Base-by-base conservation (phyloP, 2,113 vertebrate genomes). In the Carlito syrichta region DNA sequence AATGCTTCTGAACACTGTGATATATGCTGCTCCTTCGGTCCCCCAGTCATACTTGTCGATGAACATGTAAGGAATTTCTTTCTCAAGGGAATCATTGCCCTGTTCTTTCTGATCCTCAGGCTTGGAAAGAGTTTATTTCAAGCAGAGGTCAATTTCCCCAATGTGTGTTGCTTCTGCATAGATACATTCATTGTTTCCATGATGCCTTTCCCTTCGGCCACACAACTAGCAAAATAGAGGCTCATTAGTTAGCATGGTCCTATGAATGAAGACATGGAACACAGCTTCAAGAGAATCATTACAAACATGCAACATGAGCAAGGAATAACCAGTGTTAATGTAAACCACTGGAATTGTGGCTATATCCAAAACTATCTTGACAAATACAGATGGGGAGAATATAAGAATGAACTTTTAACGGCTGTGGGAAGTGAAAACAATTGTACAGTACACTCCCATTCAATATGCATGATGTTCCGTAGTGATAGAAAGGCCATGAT, bases 101-200 rank as follows among this genome's bases (percentile, higher is more conserved):
- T 40, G 3, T 30, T n/a, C 16, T 76, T 82, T 35, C 56, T 54
- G n/a, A 35, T n/a, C 22, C 54, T 88, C 13, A 40, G 30, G 19
- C 2, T 87, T 30, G 2, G 9, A 6, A 66, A 89, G n/a, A 22
- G 62, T 20, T 71, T 38, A 73, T 87, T 77, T 93, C 56, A 60
- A 56, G 38, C 6, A 56, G 35, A 54, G 2, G 2, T 43, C 5
- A n/a, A 16, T 22, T 1, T n/a, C n/a, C n/a, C n/a, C n/a, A n/a
- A 43, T 50, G 2, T 50, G 8, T 88, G 32, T 86, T 63, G 81
- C 32, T 48, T 79, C 69, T 62, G 60, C 60, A 32, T 38, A 81
- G 32, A 56, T 16, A 73, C 60, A 62, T 82, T 62, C 40, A 40
- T 23, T 76, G 27, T 27, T 81, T 48, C 11, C 23, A 56, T 43